phyloP scores from a whole-genome alignment of 2,888 invertebrate species.

The Polyommatus iphigenia region DNA sequence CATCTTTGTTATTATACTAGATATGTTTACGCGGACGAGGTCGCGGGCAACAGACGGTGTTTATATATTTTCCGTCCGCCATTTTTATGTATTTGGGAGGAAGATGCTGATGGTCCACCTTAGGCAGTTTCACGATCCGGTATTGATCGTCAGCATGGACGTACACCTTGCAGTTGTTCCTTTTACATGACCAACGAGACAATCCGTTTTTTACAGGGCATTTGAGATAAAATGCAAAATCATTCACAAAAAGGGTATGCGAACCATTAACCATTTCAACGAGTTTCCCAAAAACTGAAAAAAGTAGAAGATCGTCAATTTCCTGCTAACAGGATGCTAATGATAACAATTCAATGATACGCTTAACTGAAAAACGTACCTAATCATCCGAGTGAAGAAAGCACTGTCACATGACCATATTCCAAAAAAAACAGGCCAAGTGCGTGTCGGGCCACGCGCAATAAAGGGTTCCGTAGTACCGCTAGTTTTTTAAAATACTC shows the following conservation, averaged over 20 bases:
- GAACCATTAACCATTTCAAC: not conserved
- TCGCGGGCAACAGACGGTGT: not conserved
- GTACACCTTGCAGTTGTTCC: not conserved
- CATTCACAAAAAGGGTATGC: not conserved
- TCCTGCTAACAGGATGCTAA: not conserved
- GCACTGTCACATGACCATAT: too few species aligned
- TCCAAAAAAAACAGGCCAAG: too few species aligned
- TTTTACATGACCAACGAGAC: not conserved
- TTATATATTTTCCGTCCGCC: not conserved
- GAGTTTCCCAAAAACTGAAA: conserved; percentile 16
- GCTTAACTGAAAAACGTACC: too few species aligned
- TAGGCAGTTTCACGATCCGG: not conserved
- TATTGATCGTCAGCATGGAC: not conserved
- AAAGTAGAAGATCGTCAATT: not conserved
- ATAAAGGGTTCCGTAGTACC: too few species aligned
- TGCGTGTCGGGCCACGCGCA: too few species aligned
- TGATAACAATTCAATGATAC: not conserved
- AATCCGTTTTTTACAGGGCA: not conserved
- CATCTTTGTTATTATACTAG: too few species aligned
- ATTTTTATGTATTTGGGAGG: not conserved
- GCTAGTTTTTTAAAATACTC: too few species aligned
- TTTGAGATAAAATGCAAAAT: conserved; percentile 12
- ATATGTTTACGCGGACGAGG: too few species aligned
- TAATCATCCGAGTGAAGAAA: too few species aligned
- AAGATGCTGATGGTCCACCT: not conserved